Conservation (phyloP, 2,797 vertebrate species). For the Rhodeus uyekii region DNA sequence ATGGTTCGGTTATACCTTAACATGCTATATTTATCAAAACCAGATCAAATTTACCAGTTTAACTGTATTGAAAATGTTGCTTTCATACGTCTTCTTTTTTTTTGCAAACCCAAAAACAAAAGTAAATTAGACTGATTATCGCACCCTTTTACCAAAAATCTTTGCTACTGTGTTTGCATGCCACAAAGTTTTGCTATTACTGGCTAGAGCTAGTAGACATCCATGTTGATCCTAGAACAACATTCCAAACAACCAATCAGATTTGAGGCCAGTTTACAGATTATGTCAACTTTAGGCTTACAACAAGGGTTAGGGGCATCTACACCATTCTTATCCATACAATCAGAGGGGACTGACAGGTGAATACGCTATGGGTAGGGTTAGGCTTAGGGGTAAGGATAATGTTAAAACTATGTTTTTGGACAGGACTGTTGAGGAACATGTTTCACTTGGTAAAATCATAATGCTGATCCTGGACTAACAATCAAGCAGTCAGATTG, state of each 20-base stretch:
- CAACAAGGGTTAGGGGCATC: not conserved
- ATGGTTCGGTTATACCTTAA: not conserved
- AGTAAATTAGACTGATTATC: not conserved
- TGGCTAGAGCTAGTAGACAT: not conserved
- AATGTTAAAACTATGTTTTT: not conserved
- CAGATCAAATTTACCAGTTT: not conserved
- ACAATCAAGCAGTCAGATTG: not conserved
- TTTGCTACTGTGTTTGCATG: not conserved
- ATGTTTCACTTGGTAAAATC: not conserved
- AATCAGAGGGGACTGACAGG: not conserved
- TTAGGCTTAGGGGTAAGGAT: not conserved
- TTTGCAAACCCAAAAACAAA: not conserved
- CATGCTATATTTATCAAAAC: not conserved
- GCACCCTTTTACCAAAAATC: not conserved
- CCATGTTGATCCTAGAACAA: not conserved
- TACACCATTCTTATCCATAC: not conserved
- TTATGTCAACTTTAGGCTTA: not conserved
- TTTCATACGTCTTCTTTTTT: not conserved
- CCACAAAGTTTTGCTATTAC: not conserved
- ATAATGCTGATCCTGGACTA: not conserved
- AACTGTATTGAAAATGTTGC: not conserved
- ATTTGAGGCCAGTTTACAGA: not conserved
- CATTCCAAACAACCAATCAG: not conserved
- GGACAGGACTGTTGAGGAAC: not conserved
- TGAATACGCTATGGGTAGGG: not conserved